phyloP scores from a whole-genome alignment of 2,888 invertebrate species.

The Amaurobius ferox region DNA sequence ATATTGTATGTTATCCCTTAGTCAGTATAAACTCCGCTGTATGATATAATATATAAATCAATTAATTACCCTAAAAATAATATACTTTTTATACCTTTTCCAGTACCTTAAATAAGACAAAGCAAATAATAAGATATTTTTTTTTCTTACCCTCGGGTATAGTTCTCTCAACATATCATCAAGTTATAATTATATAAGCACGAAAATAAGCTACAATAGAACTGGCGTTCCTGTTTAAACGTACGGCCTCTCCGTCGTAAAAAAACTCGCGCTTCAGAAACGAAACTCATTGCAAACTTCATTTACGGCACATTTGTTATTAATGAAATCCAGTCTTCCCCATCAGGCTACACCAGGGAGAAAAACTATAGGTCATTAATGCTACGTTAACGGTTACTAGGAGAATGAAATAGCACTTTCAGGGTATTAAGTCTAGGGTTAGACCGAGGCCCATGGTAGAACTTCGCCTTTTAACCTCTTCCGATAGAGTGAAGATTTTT shows the following conservation, averaged over 20 bases:
- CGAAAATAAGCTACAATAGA: neutral
- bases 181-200: neutral
- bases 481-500: constrained; percentile 31
- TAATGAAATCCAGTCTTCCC: constrained; percentile 69
- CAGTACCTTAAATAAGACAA: no score
- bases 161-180: neutral
- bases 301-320: constrained; percentile 67
- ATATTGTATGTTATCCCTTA: no score
- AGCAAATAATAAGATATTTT: no score
- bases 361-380: constrained; percentile 71
- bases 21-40: no score
- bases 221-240: neutral
- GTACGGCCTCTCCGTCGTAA: constrained; percentile 6
- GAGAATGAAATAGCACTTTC: constrained; percentile 70
- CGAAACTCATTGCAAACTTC: constrained; percentile 68
- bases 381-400: constrained; percentile 70
- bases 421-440: constrained; percentile 61
- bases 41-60: no score
- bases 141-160: no score
- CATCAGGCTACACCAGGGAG: constrained; percentile 52
- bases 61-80: no score
- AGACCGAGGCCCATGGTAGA: constrained; percentile 17
- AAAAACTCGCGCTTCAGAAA: neutral
- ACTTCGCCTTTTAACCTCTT: constrained; percentile 51
- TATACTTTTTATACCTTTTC: no score